Evolutionary conservation across 2,113 vertebrate genomes (phyloP).

Genomic region (Xiphophorus couchianus): DNA sequence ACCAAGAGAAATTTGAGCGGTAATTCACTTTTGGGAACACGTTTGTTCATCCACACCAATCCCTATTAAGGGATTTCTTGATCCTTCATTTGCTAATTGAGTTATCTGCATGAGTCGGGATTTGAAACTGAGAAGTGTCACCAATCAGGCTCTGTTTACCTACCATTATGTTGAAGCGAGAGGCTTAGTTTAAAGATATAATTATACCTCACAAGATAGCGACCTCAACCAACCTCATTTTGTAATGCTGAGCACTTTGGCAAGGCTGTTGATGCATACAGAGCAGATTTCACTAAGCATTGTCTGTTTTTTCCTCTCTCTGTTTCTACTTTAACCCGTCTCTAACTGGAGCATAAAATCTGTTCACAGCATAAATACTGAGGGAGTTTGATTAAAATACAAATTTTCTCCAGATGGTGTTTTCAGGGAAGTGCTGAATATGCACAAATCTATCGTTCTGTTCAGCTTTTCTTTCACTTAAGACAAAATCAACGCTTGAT

Average conservation of each 20-base stretch:
- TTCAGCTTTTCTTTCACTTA: not conserved
- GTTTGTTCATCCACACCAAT: slow-evolving; percentile 75
- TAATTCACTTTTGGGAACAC: slow-evolving; percentile 78
- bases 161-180: slow-evolving; percentile 68
- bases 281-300: slow-evolving; percentile 49
- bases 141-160: slow-evolving; percentile 75
- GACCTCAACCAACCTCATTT: slow-evolving; percentile 63
- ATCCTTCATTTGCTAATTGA: slow-evolving; percentile 78
- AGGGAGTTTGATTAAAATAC: slow-evolving; percentile 54
- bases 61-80: slow-evolving; percentile 64
- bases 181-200: slow-evolving; percentile 76
- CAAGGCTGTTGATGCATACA: slow-evolving; percentile 43
- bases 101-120: slow-evolving; percentile 71
- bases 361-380: slow-evolving; percentile 49
- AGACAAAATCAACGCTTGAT: slow-evolving; percentile 14
- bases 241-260: slow-evolving; percentile 58
- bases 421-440: slow-evolving; percentile 41
- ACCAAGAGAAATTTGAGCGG: slow-evolving; percentile 72
- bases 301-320: slow-evolving; percentile 27
- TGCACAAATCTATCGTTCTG: slow-evolving; percentile 4
- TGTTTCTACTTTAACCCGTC: slow-evolving; percentile 31
- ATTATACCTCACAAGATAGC: slow-evolving; percentile 75
- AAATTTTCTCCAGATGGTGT: slow-evolving; percentile 55
- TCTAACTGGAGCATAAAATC: slow-evolving; percentile 67
- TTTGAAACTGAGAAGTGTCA: slow-evolving; percentile 77